Conservation (phyloP, 2,797 vertebrate species). For the Poecilia wingei region DNA sequence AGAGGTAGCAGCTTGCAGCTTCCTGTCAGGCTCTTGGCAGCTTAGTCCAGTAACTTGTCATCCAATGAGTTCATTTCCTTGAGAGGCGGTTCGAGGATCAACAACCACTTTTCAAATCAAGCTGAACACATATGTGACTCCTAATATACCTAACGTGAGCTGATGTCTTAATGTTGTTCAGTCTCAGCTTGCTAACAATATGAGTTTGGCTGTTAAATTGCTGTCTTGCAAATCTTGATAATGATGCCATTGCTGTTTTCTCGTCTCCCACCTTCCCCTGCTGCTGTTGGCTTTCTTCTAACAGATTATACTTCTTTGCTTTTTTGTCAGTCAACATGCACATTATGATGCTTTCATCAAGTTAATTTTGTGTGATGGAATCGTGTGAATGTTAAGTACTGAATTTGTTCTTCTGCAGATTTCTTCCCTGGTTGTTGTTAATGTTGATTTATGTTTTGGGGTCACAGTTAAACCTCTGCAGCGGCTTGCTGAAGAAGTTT, state of each 20-base stretch:
- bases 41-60: background rate
- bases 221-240: conserved; percentile 7
- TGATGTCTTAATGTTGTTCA: conserved; percentile 25
- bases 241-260: conserved; percentile 9
- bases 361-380: conserved; percentile 14
- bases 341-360: conserved; percentile 25
- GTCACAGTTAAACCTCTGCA: conserved; percentile 15
- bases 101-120: conserved; percentile 26
- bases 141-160: conserved; percentile 20
- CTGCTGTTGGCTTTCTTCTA: background rate
- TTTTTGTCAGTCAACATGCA: conserved; percentile 23
- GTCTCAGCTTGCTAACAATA: background rate
- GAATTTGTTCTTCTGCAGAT: background rate
- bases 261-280: background rate
- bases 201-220: conserved; percentile 19
- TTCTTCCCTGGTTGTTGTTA: conserved; percentile 9
- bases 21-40: conserved; percentile 27
- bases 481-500: background rate
- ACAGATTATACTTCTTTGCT: conserved; percentile 2
- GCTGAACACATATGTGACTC: conserved; percentile 31
- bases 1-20: background rate
- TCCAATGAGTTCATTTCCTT: conserved; percentile 24
- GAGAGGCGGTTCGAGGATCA: conserved; percentile 22
- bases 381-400: conserved; percentile 6
- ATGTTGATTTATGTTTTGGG: conserved; percentile 8